A percentile compares a stretch with the other conserved stretches of the same genome.
phyloP scores from a whole-genome alignment of 1,140 invertebrate genomes.

The Drosophila chauvacae region DNA sequence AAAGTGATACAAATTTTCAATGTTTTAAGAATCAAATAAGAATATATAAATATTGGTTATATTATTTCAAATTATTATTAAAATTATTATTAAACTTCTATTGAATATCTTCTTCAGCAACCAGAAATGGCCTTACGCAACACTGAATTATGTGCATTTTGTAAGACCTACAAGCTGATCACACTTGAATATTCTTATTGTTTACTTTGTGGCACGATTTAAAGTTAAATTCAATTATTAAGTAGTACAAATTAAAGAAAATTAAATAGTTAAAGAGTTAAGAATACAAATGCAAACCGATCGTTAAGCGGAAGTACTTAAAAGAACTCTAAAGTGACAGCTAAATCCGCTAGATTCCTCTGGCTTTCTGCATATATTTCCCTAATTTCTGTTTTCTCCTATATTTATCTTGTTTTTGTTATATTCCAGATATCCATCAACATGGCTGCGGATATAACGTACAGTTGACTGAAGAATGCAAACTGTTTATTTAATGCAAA shows the following conservation, averaged over 20 bases:
- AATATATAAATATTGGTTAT: no score
- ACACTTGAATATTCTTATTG: neutral
- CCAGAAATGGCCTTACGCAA: neutral
- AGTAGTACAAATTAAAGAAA: no score
- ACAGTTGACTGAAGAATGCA: constrained; percentile 58
- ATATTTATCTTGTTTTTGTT: constrained; percentile 3
- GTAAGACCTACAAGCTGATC: neutral
- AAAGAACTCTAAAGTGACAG: neutral
- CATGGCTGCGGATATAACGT: constrained; percentile 44
- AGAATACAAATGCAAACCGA: no score
- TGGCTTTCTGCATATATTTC: neutral
- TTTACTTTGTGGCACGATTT: neutral
- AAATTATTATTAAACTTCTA: no score
- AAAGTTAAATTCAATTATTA: no score
- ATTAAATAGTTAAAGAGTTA: neutral
- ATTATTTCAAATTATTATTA: no score
- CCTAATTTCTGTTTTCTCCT: neutral
- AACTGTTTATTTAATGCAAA: constrained; percentile 72
- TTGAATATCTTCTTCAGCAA: neutral
- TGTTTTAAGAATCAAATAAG: no score
- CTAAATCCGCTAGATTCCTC: neutral
- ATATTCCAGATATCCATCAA: constrained; percentile 56
- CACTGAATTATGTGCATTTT: neutral
- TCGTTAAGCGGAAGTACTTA: neutral
- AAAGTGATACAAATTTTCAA: no score